Evolutionary conservation across 1,140 invertebrate genomes (phyloP).

Genomic region (Nasonia giraulti): DNA sequence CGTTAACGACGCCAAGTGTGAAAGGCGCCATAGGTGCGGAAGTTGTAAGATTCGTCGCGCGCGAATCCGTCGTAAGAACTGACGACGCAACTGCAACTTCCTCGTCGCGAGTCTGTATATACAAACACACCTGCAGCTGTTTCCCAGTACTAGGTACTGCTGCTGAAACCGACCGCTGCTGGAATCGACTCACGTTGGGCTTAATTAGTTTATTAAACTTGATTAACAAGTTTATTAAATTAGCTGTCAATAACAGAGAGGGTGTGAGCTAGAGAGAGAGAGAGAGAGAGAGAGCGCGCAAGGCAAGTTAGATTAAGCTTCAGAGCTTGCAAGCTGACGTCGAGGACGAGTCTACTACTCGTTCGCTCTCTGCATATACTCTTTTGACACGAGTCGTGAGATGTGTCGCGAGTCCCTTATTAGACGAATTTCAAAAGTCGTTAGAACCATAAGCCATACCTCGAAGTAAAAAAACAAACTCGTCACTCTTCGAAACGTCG

Average conservation of each 20-base stretch:
- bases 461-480: background rate
- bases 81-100: background rate
- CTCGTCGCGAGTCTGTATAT: background rate
- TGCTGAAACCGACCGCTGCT: background rate
- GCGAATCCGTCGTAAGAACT: background rate
- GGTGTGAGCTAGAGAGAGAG: background rate
- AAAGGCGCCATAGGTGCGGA: background rate
- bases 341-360: background rate
- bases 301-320: constrained; percentile 32
- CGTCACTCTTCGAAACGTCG: background rate
- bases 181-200: constrained; percentile 12
- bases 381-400: background rate
- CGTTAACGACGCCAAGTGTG: background rate
- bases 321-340: background rate
- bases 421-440: too few relatives aligned
- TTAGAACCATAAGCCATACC: too few relatives aligned
- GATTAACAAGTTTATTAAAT: constrained; percentile 51
- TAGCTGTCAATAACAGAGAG: constrained; percentile 47
- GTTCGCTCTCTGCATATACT: background rate
- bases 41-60: background rate
- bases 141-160: background rate
- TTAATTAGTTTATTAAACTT: constrained; percentile 53
- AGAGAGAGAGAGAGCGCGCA: background rate
- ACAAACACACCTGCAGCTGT: background rate
- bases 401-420: background rate